Percentiles rank a stretch among this genome's conserved stretches.
These are phyloP conservation scores for Torymus auratus DNA, from an alignment of 2,888 invertebrate species.

Conservation along the genomic window DNA sequence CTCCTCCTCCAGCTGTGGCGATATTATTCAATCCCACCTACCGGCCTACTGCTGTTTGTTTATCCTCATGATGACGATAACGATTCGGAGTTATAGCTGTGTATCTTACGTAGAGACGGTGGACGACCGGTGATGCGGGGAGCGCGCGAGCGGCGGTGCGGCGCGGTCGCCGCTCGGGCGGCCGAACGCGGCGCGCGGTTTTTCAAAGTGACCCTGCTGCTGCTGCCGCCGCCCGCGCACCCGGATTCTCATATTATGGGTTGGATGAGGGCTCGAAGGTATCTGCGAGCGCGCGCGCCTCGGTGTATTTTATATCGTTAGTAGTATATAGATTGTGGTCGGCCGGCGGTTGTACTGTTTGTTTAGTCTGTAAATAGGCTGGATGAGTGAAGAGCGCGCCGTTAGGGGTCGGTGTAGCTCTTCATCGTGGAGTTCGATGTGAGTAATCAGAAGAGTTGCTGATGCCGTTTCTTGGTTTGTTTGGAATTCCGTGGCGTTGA, in stretches of 20 bases:
- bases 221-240: slow-evolving; percentile 49
- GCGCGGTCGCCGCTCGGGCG: slow-evolving; percentile 56
- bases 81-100: neutral
- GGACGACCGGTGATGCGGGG: slow-evolving; percentile 14
- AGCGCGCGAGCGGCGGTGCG: slow-evolving; percentile 55
- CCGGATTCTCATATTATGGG: slow-evolving; percentile 53
- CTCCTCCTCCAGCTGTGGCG: neutral
- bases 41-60: neutral
- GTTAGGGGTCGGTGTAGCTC: too few relatives aligned
- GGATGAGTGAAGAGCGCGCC: too few relatives aligned
- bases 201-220: slow-evolving; percentile 56
- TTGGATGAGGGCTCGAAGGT: too few relatives aligned
- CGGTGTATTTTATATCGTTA: too few relatives aligned
- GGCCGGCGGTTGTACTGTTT: too few relatives aligned
- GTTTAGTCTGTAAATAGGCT: too few relatives aligned
- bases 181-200: slow-evolving; percentile 61
- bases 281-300: neutral
- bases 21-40: neutral
- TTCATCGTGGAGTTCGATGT: too few relatives aligned
- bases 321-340: neutral
- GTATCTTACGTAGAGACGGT: neutral
- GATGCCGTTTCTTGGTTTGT: too few relatives aligned
- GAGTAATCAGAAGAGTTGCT: too few relatives aligned
- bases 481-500: too few relatives aligned
- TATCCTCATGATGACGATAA: too few relatives aligned